Percentiles rank a stretch among this genome's conserved stretches.
phyloP scores from a whole-genome alignment of 2,888 invertebrate genomes.

The Tetranychus truncatus region DNA sequence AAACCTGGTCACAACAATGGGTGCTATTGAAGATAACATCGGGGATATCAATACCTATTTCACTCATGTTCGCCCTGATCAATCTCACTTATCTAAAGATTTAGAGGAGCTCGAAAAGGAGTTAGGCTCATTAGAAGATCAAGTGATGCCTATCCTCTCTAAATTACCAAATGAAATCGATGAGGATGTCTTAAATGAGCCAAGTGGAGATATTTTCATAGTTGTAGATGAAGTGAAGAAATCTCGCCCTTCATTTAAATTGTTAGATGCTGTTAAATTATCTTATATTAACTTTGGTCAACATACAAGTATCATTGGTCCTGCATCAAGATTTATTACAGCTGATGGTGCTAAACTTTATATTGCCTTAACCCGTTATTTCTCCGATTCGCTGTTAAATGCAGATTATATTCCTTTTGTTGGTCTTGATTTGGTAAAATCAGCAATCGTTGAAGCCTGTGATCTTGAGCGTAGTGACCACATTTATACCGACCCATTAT shows the following conservation, averaged over 20 bases:
- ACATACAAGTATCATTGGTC: not conserved
- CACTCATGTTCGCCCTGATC: not conserved
- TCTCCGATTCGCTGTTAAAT: not conserved
- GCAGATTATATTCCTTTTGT: not conserved
- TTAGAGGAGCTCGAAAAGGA: not conserved
- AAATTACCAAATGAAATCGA: not conserved
- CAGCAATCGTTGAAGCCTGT: not conserved
- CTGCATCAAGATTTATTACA: not conserved
- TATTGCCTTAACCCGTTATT: not conserved
- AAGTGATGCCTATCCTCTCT: not conserved
- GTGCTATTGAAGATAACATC: not conserved
- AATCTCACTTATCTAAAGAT: not conserved
- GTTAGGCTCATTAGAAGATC: not conserved
- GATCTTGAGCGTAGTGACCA: not conserved
- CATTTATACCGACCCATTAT: not conserved
- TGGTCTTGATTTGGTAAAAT: conserved; percentile 5
- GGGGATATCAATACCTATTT: not conserved
- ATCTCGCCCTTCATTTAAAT: not conserved
- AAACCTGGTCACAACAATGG: not conserved
- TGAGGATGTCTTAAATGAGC: not conserved
- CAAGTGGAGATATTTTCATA: not conserved
- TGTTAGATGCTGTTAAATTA: not conserved
- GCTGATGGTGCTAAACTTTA: not conserved
- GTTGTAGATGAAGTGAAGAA: not conserved
- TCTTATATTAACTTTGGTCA: conserved; percentile 2